Evolutionary conservation across 2,113 vertebrate species (phyloP).

Genomic region (Leucosticte australis): DNA sequence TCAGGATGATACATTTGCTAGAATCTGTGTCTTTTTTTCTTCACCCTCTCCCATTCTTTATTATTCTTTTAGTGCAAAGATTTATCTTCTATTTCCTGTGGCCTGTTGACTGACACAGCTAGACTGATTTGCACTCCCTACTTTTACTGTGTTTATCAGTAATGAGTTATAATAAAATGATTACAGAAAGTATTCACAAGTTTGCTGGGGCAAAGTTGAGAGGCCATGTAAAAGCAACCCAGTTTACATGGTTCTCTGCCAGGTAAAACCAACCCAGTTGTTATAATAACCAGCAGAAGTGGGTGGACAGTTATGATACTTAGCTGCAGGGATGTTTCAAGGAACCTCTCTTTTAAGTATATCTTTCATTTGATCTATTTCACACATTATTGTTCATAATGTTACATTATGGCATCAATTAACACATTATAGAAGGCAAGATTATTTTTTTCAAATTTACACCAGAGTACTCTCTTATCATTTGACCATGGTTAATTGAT

Average conservation of each 20-base stretch:
- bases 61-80: neutral
- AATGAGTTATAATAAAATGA: neutral
- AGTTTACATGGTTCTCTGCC: neutral
- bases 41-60: neutral
- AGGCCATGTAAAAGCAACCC: neutral
- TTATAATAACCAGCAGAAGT: neutral
- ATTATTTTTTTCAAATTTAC: neutral
- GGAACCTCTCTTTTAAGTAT: neutral
- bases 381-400: neutral
- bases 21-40: neutral
- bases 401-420: neutral
- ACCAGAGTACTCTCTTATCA: neutral
- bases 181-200: neutral
- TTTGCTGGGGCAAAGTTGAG: neutral
- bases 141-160: neutral
- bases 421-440: neutral
- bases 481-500: neutral
- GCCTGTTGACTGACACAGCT: neutral
- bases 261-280: neutral
- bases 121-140: neutral
- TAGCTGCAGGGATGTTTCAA: neutral
- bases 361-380: neutral
- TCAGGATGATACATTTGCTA: neutral
- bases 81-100: neutral
- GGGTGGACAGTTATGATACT: neutral